Evolutionary conservation across 2,888 invertebrate species (phyloP), one percentile per base, ranked within the genome.

Genomic region (Sisyra terminalis): DNA sequence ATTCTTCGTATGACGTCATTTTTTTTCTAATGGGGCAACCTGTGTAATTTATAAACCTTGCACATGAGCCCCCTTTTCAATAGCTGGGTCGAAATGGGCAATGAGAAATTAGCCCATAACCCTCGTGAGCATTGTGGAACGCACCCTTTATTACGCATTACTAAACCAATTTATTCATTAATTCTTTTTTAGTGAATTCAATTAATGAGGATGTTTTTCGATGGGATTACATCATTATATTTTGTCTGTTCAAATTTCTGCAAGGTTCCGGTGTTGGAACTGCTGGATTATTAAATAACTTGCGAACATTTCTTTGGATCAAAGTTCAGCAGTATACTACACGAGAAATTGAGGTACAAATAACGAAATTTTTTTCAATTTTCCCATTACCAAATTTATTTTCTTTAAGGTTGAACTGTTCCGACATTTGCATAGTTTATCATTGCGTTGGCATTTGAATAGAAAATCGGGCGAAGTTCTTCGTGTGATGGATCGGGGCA

Each of bases 401-500:
- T 14, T 45, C 50, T 47, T 66, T 47, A 61, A 79, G 76, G 72
- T 90, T 46, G 80, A 83, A 56, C 65, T 92, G 29, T 92, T 86
- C 60, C 69, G 76, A 37, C 94, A 96, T 62, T 70, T 96, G 11
- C 96, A 96, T 60, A 72, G 79, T 44, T 63, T 98, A 43, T 93
- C 94, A 3, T 69, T 98, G 39, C 73, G 87, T 16, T 98, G 97
- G 97, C 97, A 98, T 63, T 65, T 97, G 29, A 74, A 81, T 2
- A 68, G 96, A 9, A 97, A 97, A 67, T 97, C 97, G 0, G 97
- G 97, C 2, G 96, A 98, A 67, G 93, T 98, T 1, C 66, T 97
- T 2, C 69, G 94, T 29, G 81, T 97, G 0, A 94, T 98, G 87
- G 97, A 98, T 64, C 72, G 97, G 47, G 97, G 97, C 49, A 96